Evolutionary conservation across 2,888 invertebrate species (phyloP).

Genomic region (Deroplatys truncata): DNA sequence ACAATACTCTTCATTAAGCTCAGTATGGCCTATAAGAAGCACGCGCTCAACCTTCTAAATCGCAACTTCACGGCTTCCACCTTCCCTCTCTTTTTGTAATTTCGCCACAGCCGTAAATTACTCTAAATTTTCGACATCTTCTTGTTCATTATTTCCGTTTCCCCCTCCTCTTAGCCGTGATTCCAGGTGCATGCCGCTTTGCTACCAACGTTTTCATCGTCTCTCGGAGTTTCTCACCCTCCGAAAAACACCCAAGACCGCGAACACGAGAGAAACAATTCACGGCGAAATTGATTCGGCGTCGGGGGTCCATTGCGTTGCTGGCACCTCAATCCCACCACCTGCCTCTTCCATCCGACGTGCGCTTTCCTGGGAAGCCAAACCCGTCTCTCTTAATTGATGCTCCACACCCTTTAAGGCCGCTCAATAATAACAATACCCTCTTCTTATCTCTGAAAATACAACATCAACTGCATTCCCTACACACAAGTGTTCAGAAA

Average conservation of each 20-base stretch:
- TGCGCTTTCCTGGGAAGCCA: not conserved
- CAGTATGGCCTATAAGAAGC: not conserved
- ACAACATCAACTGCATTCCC: too few relatives aligned
- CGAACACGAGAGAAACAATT: constrained; percentile 28
- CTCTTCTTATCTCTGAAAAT: not conserved
- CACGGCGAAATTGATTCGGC: constrained; percentile 28
- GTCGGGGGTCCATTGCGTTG: constrained; percentile 27
- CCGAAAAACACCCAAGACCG: constrained; percentile 26
- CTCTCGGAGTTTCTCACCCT: constrained; percentile 20
- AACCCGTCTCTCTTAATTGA: constrained; percentile 25
- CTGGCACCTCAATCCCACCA: constrained; percentile 12
- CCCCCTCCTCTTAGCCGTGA: not conserved
- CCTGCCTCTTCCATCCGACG: constrained; percentile 1
- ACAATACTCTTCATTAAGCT: not conserved
- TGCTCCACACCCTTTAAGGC: constrained; percentile 23
- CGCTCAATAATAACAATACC: constrained; percentile 28
- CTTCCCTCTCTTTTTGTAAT: not conserved
- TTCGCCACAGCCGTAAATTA: not conserved
- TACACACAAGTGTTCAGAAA: too few relatives aligned
- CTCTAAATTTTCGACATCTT: not conserved
- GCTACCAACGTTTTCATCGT: constrained; percentile 9
- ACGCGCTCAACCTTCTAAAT: not conserved
- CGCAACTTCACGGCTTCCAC: not conserved
- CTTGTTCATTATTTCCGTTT: not conserved
- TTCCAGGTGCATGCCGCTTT: not conserved